Percentiles rank a stretch among this genome's conserved stretches.
These are phyloP conservation scores for Hipparchia semele DNA, from an alignment of 2,888 invertebrate genomes.

Conservation along the genomic window DNA sequence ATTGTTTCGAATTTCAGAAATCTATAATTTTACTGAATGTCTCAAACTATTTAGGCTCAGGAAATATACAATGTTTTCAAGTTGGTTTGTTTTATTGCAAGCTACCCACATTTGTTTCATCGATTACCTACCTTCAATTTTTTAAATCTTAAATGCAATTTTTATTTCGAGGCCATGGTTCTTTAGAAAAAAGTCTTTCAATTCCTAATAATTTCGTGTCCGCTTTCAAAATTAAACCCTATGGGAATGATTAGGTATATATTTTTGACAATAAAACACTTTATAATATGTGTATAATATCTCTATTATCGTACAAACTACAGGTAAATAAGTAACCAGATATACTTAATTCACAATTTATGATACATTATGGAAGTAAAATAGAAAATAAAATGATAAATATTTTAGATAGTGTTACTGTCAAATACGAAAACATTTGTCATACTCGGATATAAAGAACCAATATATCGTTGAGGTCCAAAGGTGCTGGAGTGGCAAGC, in stretches of 20 bases:
- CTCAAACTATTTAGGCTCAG: constrained; percentile 39
- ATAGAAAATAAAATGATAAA: neutral
- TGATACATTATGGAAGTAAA: constrained; percentile 7
- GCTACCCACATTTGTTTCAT: no score
- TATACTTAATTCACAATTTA: constrained; percentile 6
- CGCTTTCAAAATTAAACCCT: no score
- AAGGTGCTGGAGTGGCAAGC: no score
- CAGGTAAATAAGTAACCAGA: neutral
- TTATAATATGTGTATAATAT: neutral
- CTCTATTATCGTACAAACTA: constrained; percentile 8
- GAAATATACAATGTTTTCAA: constrained; percentile 73
- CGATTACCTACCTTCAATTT: no score
- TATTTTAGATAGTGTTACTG: neutral
- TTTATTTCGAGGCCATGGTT: no score
- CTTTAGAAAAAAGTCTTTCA: no score
- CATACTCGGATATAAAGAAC: no score
- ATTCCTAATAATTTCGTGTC: no score
- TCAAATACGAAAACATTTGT: neutral
- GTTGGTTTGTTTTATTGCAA: constrained; percentile 33
- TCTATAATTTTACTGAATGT: constrained; percentile 31
- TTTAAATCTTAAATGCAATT: no score
- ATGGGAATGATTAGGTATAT: neutral
- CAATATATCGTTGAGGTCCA: no score
- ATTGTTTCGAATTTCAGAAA: neutral
- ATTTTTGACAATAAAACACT: neutral